A percentile compares a stretch with the other conserved stretches of the same genome.
phyloP scores from a whole-genome alignment of 2,888 invertebrate species.

The Protophormia terraenovae region DNA sequence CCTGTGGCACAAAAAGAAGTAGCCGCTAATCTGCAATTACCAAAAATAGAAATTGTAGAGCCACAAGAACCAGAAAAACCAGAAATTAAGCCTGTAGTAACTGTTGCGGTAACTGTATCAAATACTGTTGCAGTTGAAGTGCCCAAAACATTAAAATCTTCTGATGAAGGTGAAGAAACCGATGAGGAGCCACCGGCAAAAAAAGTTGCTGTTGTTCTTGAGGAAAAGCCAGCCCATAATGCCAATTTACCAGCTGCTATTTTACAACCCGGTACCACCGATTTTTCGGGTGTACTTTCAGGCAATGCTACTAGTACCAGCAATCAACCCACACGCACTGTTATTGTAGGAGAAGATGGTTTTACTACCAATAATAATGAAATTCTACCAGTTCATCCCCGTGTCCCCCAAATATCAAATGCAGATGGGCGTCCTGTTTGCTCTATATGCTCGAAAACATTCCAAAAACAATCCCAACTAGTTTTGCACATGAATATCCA shows the following conservation, averaged over 20 bases:
- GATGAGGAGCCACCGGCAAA: constrained; percentile 68
- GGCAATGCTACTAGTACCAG: constrained; percentile 63
- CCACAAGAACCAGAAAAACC: constrained; percentile 9
- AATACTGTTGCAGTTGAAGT: neutral
- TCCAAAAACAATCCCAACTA: constrained; percentile 94
- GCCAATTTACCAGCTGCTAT: constrained; percentile 76
- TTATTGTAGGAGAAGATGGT: constrained; percentile 85
- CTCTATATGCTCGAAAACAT: constrained; percentile 94
- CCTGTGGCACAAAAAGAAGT: neutral
- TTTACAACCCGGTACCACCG: constrained; percentile 77
- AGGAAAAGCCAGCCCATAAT: constrained; percentile 77
- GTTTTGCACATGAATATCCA: constrained; percentile 97
- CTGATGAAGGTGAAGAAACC: constrained; percentile 72
- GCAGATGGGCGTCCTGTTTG: constrained; percentile 89
- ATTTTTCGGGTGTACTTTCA: constrained; percentile 78
- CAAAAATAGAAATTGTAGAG: constrained; percentile 56
- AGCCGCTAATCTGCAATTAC: neutral
- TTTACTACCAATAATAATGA: constrained; percentile 79
- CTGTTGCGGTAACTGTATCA: neutral
- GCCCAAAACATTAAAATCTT: constrained; percentile 56
- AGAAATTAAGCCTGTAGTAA: too few species aligned
- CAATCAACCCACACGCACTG: constrained; percentile 74
- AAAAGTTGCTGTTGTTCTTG: constrained; percentile 73
- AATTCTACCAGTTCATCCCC: constrained; percentile 81
- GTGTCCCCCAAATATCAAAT: constrained; percentile 80